Conservation (phyloP, 2,797 vertebrate species). For the Chloroceryle inda region DNA sequence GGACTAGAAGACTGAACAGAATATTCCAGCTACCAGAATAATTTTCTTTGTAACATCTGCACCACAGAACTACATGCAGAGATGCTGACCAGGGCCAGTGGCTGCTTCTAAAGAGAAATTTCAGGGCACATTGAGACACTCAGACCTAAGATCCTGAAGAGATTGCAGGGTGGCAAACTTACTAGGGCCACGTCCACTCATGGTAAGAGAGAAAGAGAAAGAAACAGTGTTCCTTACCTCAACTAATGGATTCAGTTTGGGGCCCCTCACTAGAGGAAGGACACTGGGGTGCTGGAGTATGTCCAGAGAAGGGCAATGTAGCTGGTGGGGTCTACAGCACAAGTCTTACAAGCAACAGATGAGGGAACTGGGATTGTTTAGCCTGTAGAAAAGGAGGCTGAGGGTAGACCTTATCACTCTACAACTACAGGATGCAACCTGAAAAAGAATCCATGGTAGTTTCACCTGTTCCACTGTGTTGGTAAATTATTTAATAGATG, state of each 20-base stretch:
- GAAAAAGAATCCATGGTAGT: not conserved
- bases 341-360: not conserved
- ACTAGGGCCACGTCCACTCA: accelerated
- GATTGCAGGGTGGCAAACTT: not conserved
- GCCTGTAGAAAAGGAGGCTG: not conserved
- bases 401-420: not conserved
- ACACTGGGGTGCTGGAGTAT: not conserved
- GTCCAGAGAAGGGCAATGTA: not conserved
- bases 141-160: not conserved
- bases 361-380: not conserved
- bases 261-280: not conserved
- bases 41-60: not conserved
- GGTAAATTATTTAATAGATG: not conserved
- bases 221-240: not conserved
- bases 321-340: not conserved
- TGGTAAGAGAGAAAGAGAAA: not conserved
- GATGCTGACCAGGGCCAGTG: not conserved
- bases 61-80: not conserved
- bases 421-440: not conserved
- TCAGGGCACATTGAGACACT: not conserved
- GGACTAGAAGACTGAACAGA: not conserved
- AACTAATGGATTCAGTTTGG: not conserved
- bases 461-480: not conserved
- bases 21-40: not conserved
- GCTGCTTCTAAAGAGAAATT: not conserved